Base-by-base conservation (phyloP, 2,113 vertebrate species). In the Aplodontia rufa region DNA sequence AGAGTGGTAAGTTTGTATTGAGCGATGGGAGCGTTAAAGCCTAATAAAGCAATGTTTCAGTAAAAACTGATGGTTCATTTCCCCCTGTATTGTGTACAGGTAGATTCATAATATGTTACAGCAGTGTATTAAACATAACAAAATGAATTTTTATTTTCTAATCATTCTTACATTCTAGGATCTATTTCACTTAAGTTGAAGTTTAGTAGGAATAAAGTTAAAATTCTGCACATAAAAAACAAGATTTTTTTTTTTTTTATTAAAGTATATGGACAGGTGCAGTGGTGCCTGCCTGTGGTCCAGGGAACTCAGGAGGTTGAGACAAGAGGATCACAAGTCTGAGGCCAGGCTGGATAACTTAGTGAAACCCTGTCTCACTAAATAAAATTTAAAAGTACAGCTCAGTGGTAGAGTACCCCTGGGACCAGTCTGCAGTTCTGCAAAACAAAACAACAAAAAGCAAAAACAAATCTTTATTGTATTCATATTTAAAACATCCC, bases 1-100 rank as follows among this genome's bases (percentile, higher is more conserved):
- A 88, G 99, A 99, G 97, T 99, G 99, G 99, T 99, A 97, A 99
- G 99, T 97, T n/a, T 72, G 5, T 5, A 62, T 24, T 8, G 4
- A 42, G 82, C 19, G 35, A 14, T 13, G 26, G 26, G 92, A 96
- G n/a, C 30, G 17, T 40, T 28, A 60, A 69, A 58, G 47, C 78
- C 58, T 60, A 24, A 91, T 79, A 20, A 51, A n/a, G 64, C 72
- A 83, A 42, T 62, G 0, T 55, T 76, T 16, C 35, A 55, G 3
- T 53, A 90, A 84, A 51, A 81, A 62, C 47, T 87, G 62, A 72
- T 81, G 62, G 55, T 64, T 60, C 93, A 13, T 62, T 64, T 71
- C 42, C 1, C 58, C 4, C 14, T 58, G 1, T 28, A 96, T 45
- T 28, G 5, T 64, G 62, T 79, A 64, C 26, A 80, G 75, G 64